phyloP scores from a whole-genome alignment of 2,888 invertebrate genomes.

The Helicoverpa assulta region DNA sequence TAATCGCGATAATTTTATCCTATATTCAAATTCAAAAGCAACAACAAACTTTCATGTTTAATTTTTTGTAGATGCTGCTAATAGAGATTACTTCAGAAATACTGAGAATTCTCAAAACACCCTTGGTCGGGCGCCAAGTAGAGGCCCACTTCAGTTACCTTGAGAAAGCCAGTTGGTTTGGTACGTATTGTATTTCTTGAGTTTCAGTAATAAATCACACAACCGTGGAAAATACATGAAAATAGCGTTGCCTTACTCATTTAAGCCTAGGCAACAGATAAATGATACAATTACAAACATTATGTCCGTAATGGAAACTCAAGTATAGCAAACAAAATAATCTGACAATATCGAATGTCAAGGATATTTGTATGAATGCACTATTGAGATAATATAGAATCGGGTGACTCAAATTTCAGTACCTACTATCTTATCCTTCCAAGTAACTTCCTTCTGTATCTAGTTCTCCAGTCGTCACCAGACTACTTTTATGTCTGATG shows the following conservation, averaged over 20 bases:
- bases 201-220: constrained; percentile 11
- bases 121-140: constrained; percentile 47
- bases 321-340: constrained; percentile 28
- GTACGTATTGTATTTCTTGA: constrained; percentile 29
- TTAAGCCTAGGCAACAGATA: background rate
- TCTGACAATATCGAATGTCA: constrained; percentile 40
- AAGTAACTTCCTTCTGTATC: background rate
- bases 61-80: background rate
- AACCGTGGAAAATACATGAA: constrained; percentile 17
- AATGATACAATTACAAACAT: constrained; percentile 15
- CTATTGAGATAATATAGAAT: constrained; percentile 25
- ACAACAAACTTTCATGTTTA: background rate
- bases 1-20: no score
- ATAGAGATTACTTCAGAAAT: background rate
- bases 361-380: constrained; percentile 33
- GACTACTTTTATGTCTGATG: background rate
- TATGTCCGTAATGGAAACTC: constrained; percentile 15
- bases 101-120: constrained; percentile 31
- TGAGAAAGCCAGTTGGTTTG: constrained; percentile 18
- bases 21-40: no score
- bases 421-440: background rate
- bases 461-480: background rate
- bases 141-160: constrained; percentile 32
- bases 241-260: constrained; percentile 6
- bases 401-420: background rate